Percentiles rank a stretch among this genome's conserved stretches.
Conservation (phyloP, 2,797 vertebrate species). For the Anguilla marmorata region DNA sequence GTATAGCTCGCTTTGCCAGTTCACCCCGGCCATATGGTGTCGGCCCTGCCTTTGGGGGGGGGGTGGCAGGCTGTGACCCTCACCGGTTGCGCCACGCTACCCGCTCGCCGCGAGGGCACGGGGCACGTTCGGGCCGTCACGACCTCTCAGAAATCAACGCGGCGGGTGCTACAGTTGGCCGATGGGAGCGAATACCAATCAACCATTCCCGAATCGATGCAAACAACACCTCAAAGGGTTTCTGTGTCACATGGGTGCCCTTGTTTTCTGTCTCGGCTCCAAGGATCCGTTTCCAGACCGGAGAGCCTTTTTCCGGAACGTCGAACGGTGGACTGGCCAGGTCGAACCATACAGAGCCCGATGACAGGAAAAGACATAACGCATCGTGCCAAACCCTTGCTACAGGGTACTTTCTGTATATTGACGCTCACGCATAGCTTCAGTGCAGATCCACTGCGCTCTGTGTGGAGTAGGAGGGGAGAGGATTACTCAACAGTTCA, state of each 20-base stretch:
- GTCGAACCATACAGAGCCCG: not conserved
- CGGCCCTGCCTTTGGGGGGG: not conserved
- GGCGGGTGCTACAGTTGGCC: not conserved
- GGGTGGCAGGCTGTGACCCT: not conserved
- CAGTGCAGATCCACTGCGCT: not conserved
- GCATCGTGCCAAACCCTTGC: not conserved
- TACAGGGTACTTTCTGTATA: not conserved
- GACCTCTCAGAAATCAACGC: not conserved
- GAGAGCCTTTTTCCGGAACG: constrained; percentile 25
- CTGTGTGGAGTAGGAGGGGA: constrained; percentile 30
- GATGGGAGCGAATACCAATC: constrained; percentile 13
- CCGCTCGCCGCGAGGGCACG: not conserved
- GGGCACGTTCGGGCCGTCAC: not conserved
- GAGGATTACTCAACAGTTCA: constrained; percentile 46
- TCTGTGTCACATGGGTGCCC: not conserved
- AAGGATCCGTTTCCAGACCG: constrained; percentile 28
- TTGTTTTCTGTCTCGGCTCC: constrained; percentile 15
- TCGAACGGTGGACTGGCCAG: not conserved
- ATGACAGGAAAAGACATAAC: not conserved
- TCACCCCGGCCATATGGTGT: constrained; percentile 30
- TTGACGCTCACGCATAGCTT: not conserved
- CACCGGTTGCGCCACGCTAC: not conserved
- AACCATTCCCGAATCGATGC: not conserved
- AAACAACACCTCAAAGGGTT: not conserved
- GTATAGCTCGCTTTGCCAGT: constrained; percentile 45